phyloP scores from a whole-genome alignment of 2,113 vertebrate species.

The Burhinus bistriatus region DNA sequence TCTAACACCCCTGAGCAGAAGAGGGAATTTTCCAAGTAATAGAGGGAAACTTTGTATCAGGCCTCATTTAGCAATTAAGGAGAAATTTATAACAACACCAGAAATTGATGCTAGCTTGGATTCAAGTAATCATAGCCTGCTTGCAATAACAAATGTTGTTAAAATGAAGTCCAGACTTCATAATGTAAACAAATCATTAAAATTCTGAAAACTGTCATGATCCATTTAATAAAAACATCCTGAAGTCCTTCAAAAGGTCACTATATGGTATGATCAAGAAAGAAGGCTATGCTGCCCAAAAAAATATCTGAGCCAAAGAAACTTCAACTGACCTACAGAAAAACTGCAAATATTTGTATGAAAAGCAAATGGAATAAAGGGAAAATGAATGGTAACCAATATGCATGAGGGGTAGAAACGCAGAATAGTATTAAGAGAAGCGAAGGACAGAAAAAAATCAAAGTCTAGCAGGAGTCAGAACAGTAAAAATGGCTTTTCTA shows the following conservation, averaged over 20 bases:
- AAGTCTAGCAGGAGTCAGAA: background rate
- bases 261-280: background rate
- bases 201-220: background rate
- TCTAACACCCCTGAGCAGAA: background rate
- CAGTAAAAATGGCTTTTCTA: background rate
- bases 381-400: background rate
- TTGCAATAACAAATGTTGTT: background rate
- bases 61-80: background rate
- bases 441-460: background rate
- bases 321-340: background rate
- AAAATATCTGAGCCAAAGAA: background rate
- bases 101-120: background rate
- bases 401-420: background rate
- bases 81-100: background rate
- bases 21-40: no score
- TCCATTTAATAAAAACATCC: background rate
- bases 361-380: background rate
- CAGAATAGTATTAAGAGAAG: background rate
- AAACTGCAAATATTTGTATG: background rate
- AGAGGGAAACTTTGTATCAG: background rate
- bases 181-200: slow-evolving; percentile 24
- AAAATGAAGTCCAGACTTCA: background rate
- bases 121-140: background rate
- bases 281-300: background rate
- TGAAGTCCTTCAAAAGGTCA: background rate